Percentiles rank a stretch among this genome's conserved stretches.
Evolutionary conservation across 2,113 vertebrate species (phyloP).

Genomic region (Eptesicus fuscus): DNA sequence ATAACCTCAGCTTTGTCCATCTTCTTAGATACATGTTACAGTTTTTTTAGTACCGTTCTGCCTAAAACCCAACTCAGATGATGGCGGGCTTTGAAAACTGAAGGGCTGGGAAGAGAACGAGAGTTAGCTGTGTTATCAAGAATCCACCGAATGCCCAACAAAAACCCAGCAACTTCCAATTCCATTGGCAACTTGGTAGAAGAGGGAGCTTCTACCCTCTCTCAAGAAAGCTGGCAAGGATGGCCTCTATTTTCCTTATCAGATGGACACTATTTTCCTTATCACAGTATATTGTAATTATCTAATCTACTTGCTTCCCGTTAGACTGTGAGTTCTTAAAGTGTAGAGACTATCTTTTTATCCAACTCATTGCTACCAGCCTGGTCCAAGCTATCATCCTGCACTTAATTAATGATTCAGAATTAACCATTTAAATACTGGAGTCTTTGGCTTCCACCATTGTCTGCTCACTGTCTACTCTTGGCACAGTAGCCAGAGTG

Average conservation of each 20-base stretch:
- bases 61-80: background rate
- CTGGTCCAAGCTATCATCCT: background rate
- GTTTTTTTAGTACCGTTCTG: background rate
- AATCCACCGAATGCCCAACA: background rate
- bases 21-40: background rate
- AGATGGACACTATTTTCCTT: background rate
- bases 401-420: background rate
- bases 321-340: background rate
- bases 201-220: background rate
- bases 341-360: background rate
- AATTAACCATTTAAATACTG: background rate
- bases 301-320: background rate
- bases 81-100: background rate
- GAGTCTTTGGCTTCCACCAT: background rate
- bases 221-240: slow-evolving; percentile 5
- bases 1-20: background rate
- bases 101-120: background rate
- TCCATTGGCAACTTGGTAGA: slow-evolving; percentile 6
- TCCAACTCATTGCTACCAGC: background rate
- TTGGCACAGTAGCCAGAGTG: background rate
- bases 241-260: too few relatives aligned
- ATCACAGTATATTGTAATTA: background rate
- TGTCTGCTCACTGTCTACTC: background rate
- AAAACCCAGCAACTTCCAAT: background rate
- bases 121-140: background rate